phyloP scores from a whole-genome alignment of 2,113 vertebrate species.

The Typhlomys cinereus region DNA sequence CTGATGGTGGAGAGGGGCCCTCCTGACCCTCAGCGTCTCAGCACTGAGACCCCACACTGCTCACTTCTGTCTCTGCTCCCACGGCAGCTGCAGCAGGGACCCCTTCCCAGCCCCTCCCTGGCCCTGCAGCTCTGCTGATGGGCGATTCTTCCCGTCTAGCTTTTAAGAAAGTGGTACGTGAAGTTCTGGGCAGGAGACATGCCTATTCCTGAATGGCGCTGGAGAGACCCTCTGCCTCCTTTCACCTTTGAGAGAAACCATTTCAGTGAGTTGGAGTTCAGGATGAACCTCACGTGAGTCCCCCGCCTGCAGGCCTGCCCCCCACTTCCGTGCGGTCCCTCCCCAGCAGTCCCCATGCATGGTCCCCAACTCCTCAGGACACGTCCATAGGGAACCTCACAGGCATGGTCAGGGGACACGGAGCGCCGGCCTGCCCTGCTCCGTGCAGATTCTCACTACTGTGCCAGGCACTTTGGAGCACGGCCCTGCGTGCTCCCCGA shows the following conservation, averaged over 20 bases:
- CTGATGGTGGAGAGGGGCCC: not conserved
- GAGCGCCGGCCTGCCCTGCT: not conserved
- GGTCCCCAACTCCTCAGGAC: not conserved
- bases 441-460: no score
- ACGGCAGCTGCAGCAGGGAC: not conserved
- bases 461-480: no score
- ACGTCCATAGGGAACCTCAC: no score
- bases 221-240: not conserved
- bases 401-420: not conserved
- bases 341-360: no score
- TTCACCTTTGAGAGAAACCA: not conserved
- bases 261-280: not conserved
- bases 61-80: not conserved
- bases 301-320: not conserved
- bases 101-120: not conserved
- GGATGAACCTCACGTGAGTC: not conserved
- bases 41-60: not conserved
- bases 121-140: not conserved
- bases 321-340: no score
- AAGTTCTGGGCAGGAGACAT: slow-evolving; percentile 16
- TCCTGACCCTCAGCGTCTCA: not conserved
- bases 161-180: slow-evolving; percentile 1
- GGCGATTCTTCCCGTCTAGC: not conserved
- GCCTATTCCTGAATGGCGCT: not conserved
- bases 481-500: not conserved